Percentiles rank a stretch among this genome's conserved stretches.
phyloP scores from a whole-genome alignment of 2,888 invertebrate genomes.

The Orchesella flavescens region DNA sequence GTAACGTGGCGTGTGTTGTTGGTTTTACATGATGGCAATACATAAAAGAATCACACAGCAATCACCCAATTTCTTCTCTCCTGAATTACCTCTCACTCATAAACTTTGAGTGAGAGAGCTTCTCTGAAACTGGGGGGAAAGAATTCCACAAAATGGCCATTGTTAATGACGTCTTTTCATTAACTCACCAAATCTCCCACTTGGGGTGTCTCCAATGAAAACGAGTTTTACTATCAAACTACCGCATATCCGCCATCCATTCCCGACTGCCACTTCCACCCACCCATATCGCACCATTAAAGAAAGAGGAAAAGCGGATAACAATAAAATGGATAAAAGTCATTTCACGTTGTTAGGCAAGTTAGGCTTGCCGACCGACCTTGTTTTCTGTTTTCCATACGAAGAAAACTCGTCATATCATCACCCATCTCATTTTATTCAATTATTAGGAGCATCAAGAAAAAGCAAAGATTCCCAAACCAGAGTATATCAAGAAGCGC shows the following conservation, averaged over 20 bases:
- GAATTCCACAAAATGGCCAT: slow-evolving; percentile 14
- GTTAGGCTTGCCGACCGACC: too few relatives aligned
- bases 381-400: too few relatives aligned
- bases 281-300: not conserved
- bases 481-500: too few relatives aligned
- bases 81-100: slow-evolving; percentile 12
- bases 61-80: not conserved
- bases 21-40: slow-evolving; percentile 10
- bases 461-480: too few relatives aligned
- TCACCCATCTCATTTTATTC: too few relatives aligned
- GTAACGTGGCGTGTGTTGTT: too few relatives aligned
- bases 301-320: not conserved
- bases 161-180: slow-evolving; percentile 24
- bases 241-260: too few relatives aligned
- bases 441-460: too few relatives aligned
- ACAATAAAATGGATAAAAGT: not conserved
- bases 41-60: not conserved
- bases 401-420: too few relatives aligned
- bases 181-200: slow-evolving; percentile 33
- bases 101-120: not conserved
- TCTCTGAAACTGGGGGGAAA: not conserved
- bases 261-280: too few relatives aligned
- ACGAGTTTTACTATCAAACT: too few relatives aligned
- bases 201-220: slow-evolving; percentile 53
- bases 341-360: not conserved